A percentile compares a stretch with the other conserved stretches of the same genome.
Evolutionary conservation across 35 echinoderm and acorn worm genomes (phyloP).

Genomic region (Apostichopus parvimensis): DNA sequence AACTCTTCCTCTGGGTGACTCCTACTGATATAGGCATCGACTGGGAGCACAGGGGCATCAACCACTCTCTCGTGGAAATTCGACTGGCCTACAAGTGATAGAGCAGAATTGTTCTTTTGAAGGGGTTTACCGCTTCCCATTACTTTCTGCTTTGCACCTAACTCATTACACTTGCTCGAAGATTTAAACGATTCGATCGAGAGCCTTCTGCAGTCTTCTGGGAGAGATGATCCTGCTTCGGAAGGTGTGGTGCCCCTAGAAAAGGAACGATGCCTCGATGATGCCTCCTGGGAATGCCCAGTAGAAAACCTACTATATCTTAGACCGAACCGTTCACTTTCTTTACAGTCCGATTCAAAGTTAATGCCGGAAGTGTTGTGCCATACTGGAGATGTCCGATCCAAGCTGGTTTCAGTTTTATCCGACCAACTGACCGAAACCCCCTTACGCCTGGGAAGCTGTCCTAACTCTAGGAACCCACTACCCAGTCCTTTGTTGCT

Average conservation of each 20-base stretch:
- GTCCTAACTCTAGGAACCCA: no score
- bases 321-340: not conserved
- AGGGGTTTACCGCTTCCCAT: not conserved
- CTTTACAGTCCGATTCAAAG: not conserved
- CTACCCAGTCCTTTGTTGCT: not conserved
- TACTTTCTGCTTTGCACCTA: not conserved
- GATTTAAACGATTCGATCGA: not conserved
- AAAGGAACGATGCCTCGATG: not conserved
- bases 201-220: not conserved
- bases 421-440: not conserved
- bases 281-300: not conserved
- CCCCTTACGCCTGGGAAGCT: no score
- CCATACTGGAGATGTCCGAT: not conserved
- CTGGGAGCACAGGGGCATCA: conserved; percentile 16
- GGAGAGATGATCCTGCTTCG: not conserved
- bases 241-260: not conserved
- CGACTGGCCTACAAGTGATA: not conserved
- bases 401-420: not conserved
- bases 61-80: not conserved
- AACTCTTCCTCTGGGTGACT: conserved; percentile 37
- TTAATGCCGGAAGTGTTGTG: no score
- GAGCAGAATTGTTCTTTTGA: no score
- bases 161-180: not conserved
- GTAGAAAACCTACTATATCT: not conserved
- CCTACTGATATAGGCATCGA: conserved; percentile 55